Evolutionary conservation across 2,113 vertebrate genomes (phyloP).

Genomic region (Crocuta crocuta): DNA sequence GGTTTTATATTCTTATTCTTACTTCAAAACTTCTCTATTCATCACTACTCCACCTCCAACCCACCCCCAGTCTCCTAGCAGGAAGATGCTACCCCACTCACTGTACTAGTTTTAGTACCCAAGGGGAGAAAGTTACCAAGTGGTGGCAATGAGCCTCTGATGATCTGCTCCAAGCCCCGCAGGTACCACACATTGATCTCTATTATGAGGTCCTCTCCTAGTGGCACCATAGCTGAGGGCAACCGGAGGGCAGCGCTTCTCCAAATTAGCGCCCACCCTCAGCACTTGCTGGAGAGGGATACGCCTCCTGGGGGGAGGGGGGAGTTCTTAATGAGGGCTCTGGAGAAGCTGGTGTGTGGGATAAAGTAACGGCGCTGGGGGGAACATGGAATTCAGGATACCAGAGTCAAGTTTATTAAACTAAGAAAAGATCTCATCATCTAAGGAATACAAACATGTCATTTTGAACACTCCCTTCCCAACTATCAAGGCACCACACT

Average conservation of each 20-base stretch:
- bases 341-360: not conserved
- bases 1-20: not conserved
- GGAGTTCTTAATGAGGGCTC: not conserved
- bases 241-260: not conserved
- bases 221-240: fast-evolving
- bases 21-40: not conserved
- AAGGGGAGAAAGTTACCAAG: not conserved
- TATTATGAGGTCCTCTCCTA: not conserved
- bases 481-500: not conserved
- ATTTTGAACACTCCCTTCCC: not conserved
- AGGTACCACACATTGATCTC: not conserved
- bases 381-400: not conserved
- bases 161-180: not conserved
- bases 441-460: not conserved
- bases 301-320: not conserved
- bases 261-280: not conserved
- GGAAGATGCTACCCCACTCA: not conserved
- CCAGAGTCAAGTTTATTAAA: not conserved
- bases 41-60: not conserved
- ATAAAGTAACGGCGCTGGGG: not conserved
- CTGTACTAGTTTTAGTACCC: not conserved
- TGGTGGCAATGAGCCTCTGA: not conserved
- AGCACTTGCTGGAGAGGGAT: not conserved
- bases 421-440: not conserved
- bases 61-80: not conserved